Conservation (phyloP, 1,140 invertebrate genomes). For the Brachionus manjavacas region DNA sequence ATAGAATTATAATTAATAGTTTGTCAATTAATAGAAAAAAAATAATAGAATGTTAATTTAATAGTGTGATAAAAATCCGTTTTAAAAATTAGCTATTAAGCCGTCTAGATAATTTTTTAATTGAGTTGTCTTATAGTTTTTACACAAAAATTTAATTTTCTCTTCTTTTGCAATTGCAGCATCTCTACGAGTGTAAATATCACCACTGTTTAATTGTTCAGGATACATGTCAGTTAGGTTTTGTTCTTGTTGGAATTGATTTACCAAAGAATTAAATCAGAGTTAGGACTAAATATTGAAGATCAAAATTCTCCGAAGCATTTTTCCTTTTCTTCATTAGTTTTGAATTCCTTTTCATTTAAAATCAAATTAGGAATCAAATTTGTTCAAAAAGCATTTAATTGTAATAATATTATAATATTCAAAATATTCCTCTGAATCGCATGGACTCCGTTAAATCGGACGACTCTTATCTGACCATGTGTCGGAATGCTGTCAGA, state of each 20-base stretch:
- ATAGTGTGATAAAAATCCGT: neutral
- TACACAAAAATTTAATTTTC: neutral
- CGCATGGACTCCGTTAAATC: too few relatives aligned
- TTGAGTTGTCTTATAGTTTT: neutral
- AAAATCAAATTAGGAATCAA: too few relatives aligned
- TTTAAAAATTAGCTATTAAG: neutral
- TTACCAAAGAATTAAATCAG: too few relatives aligned
- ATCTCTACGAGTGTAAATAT: neutral
- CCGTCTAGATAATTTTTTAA: neutral
- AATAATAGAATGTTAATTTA: slow-evolving; percentile 14
- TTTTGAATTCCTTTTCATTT: too few relatives aligned
- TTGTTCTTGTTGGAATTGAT: neutral
- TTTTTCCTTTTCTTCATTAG: too few relatives aligned
- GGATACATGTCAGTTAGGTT: neutral
- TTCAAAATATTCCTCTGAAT: too few relatives aligned
- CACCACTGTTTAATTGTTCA: neutral
- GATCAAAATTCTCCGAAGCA: too few relatives aligned
- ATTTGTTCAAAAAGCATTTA: too few relatives aligned
- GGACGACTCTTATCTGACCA: too few relatives aligned
- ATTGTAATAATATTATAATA: too few relatives aligned
- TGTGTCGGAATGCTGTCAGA: too few relatives aligned
- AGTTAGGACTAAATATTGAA: too few relatives aligned
- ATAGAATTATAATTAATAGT: slow-evolving; percentile 28
- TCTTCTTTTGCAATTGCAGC: neutral
- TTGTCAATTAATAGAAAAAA: slow-evolving; percentile 37